A percentile compares a stretch with the other conserved stretches of the same genome.
These are phyloP conservation scores for Leucoraja erinaceus DNA, from an alignment of 2,113 vertebrate species.

Conservation along the genomic window DNA sequence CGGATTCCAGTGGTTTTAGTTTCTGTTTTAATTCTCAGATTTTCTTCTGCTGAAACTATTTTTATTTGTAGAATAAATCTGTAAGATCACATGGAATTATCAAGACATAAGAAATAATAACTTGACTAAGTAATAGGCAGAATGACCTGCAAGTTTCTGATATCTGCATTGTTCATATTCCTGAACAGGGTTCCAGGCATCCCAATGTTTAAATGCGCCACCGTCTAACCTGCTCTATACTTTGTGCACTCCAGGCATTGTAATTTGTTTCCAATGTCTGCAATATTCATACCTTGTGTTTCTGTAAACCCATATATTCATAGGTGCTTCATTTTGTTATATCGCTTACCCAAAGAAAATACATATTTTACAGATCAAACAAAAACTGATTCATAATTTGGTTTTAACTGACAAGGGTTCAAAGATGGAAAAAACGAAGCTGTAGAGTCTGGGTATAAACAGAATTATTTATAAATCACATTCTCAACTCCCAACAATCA, in stretches of 20 bases:
- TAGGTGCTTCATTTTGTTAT: background rate
- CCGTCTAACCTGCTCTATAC: background rate
- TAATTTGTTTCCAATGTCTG: background rate
- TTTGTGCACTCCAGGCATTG: background rate
- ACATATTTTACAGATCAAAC: constrained; percentile 2
- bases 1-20: background rate
- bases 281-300: background rate
- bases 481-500: constrained; percentile 3
- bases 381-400: background rate
- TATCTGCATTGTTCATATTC: background rate
- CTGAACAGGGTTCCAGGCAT: background rate
- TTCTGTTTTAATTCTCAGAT: background rate
- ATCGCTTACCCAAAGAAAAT: background rate
- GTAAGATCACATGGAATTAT: no score
- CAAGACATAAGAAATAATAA: background rate
- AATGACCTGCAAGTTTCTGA: background rate
- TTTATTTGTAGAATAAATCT: background rate
- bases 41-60: background rate
- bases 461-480: constrained; percentile 24
- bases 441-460: background rate
- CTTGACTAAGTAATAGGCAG: background rate
- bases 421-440: background rate
- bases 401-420: background rate
- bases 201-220: background rate
- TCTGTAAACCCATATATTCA: background rate